A percentile compares a stretch with the other conserved stretches of the same genome.
Evolutionary conservation across 2,797 vertebrate genomes (phyloP).

Genomic region (Chloroceryle inda): DNA sequence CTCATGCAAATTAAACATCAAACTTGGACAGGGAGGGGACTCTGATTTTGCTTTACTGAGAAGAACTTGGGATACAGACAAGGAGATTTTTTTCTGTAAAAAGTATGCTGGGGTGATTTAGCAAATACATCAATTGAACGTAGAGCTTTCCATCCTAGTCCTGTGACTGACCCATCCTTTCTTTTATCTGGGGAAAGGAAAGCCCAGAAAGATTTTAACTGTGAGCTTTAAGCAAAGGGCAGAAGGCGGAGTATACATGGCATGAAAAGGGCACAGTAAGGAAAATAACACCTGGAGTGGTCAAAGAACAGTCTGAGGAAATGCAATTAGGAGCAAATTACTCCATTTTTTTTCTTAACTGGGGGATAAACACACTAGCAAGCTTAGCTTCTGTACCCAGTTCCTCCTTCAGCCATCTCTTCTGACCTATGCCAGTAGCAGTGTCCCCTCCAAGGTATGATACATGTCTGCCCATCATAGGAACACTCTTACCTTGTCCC

Average conservation of each 20-base stretch:
- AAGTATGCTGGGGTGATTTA: neutral
- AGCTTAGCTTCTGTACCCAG: neutral
- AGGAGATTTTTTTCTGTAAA: neutral
- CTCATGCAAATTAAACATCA: neutral
- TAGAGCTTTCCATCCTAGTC: neutral
- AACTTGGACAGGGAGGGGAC: neutral
- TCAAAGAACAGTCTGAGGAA: neutral
- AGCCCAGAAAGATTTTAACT: neutral
- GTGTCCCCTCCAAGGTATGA: neutral
- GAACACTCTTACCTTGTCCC: neutral
- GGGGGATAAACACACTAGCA: neutral
- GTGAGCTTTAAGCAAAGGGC: neutral
- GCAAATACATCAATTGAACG: neutral
- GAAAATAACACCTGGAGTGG: neutral
- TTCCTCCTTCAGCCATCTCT: neutral
- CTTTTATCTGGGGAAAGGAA: neutral
- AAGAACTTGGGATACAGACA: neutral
- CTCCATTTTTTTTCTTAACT: neutral
- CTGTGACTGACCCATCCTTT: neutral
- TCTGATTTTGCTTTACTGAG: neutral
- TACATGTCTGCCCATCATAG: neutral
- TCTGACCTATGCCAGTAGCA: neutral
- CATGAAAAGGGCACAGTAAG: neutral
- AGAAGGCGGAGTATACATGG: neutral
- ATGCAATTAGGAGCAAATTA: neutral